These are phyloP conservation scores for Marmota flaviventris DNA, from an alignment of 2,113 vertebrate genomes.

Conservation along the genomic window DNA sequence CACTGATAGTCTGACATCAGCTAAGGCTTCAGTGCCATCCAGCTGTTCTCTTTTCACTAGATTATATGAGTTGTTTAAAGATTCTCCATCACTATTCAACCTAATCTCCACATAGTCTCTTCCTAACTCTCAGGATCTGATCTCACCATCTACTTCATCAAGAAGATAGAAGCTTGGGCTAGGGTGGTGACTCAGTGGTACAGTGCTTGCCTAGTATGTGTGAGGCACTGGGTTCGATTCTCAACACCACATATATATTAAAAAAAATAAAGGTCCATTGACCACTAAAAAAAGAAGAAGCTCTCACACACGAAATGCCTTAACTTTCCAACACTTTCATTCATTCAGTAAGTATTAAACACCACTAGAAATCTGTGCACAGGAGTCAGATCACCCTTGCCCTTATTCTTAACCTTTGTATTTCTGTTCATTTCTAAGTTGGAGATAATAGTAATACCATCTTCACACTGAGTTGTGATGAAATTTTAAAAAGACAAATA, in stretches of 20 bases:
- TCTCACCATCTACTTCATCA: conserved; percentile 43
- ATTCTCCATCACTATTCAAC: conserved; percentile 42
- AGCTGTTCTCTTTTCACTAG: conserved; percentile 40
- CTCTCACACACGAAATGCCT: conserved; percentile 13
- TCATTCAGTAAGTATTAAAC: conserved; percentile 10
- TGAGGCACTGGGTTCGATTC: no score
- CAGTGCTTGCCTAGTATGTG: no score
- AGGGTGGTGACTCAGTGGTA: no score
- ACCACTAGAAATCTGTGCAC: neutral
- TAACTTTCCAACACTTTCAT: conserved; percentile 9
- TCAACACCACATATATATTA: no score
- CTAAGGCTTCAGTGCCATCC: neutral
- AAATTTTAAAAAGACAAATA: conserved; percentile 1
- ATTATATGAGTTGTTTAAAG: conserved; percentile 16
- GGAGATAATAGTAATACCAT: neutral
- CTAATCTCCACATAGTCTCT: conserved; percentile 10
- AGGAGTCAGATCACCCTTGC: neutral
- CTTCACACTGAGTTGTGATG: neutral
- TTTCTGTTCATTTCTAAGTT: conserved; percentile 44
- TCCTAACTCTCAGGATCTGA: conserved; percentile 22
- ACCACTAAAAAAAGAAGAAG: no score
- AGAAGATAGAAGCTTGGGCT: conserved; percentile 33
- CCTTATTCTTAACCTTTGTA: conserved; percentile 17
- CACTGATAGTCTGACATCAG: conserved; percentile 31
- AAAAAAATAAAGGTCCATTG: no score